Evolutionary conservation across 2,797 vertebrate genomes (phyloP).

Genomic region (Gila robusta): DNA sequence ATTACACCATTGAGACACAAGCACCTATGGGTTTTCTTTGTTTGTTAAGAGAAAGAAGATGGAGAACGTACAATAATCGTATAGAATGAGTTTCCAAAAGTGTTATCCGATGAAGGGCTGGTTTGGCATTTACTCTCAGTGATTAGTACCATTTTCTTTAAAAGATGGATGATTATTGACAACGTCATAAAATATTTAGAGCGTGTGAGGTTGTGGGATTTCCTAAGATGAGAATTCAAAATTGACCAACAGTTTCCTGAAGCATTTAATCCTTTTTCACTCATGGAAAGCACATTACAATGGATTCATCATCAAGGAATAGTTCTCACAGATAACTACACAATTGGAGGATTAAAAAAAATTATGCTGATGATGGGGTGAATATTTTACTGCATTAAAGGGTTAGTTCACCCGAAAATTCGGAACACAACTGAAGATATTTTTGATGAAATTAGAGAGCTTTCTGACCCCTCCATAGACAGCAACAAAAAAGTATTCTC

Average conservation of each 20-base stretch:
- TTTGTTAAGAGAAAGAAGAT: background rate
- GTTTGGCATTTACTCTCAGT: background rate
- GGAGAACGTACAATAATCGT: background rate
- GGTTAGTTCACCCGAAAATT: too few relatives aligned
- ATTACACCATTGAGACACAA: background rate
- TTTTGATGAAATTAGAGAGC: too few relatives aligned
- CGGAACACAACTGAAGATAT: too few relatives aligned
- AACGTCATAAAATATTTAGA: slow-evolving; percentile 66
- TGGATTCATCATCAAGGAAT: background rate
- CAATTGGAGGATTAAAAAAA: background rate
- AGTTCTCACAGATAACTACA: background rate
- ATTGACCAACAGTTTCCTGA: slow-evolving; percentile 18
- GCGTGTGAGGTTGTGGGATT: slow-evolving; percentile 58
- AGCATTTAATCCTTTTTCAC: background rate
- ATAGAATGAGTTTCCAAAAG: background rate
- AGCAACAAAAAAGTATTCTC: too few relatives aligned
- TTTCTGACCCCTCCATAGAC: too few relatives aligned
- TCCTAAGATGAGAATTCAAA: slow-evolving; percentile 49
- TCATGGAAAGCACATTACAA: background rate
- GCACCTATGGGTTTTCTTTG: background rate
- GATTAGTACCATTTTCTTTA: slow-evolving; percentile 26
- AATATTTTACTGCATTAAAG: too few relatives aligned
- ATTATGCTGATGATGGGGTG: background rate
- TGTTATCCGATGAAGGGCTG: background rate
- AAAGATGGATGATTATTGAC: slow-evolving; percentile 64